phyloP scores from a whole-genome alignment of 1,140 invertebrate genomes.

The Brachionus manjavacas region DNA sequence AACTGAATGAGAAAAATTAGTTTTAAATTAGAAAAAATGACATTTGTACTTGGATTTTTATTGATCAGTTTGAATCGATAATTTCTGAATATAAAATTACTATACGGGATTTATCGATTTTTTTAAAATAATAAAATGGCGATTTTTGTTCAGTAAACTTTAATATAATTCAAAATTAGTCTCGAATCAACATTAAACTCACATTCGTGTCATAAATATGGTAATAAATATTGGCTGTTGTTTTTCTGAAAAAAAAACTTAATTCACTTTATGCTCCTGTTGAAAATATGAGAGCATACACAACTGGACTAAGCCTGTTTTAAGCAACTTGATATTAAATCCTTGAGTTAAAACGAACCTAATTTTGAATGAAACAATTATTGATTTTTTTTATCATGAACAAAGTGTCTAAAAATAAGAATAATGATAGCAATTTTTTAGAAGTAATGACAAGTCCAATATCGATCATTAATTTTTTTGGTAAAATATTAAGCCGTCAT shows the following conservation, averaged over 20 bases:
- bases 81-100: background rate
- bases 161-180: constrained; percentile 3
- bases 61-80: background rate
- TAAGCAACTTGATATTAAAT: background rate
- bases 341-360: background rate
- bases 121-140: background rate
- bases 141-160: background rate
- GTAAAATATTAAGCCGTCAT: too few relatives aligned
- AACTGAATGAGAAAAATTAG: background rate
- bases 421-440: background rate
- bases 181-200: background rate
- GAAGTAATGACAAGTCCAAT: background rate
- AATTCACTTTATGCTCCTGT: background rate
- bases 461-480: too few relatives aligned
- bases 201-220: background rate
- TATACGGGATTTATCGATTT: background rate
- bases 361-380: background rate
- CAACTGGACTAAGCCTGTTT: background rate
- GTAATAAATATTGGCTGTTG: constrained; percentile 15
- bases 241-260: constrained; percentile 2
- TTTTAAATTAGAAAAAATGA: constrained; percentile 2
- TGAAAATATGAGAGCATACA: background rate
- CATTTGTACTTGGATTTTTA: constrained; percentile 9
- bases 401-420: background rate
- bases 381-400: background rate